Evolutionary conservation across 2,797 vertebrate genomes (phyloP), one percentile per base, ranked within the genome.

Genomic region (Coregonus suidteri): DNA sequence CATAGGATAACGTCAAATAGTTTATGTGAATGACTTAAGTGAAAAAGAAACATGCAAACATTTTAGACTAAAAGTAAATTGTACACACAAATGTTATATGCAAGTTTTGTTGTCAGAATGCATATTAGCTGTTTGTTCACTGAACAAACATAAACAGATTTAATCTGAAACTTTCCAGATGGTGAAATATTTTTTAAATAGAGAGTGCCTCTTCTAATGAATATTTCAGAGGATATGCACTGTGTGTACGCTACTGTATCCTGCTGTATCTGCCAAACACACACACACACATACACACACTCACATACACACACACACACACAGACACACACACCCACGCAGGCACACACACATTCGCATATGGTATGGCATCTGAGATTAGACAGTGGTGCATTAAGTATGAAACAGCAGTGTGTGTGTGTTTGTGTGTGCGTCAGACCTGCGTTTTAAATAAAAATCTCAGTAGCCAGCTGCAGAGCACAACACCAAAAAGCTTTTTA

Each of bases 401-500:
- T 81, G 70, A 86, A 85, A 77, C 59, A 85, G 54, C 9, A 7
- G 54, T n/a, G 54, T 1, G 54, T 18, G 52, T 54, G 53, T 54
- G 53, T 54, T 13, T 54, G 53, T 54, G 53, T 54, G 53, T 54
- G 77, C 84, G 83, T 88, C 79, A 77, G 65, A 86, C 88, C 82
- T 85, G 82, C 74, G 80, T 88, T 88, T 88, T 86, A 90, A 91
- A 89, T 91, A 87, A 81, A 79, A 73, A 83, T 41, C 25, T 75
- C 81, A 84, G 66, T 81, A 83, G 73, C 76, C 75, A 82, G 83
- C 82, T 71, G 54, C 71, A 56, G 76, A 85, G 76, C 81, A 83
- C 71, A 89, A 90, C 88, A 88, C 68, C 81, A 81, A 85, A 91
- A 91, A 76, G 83, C 84, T 89, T 90, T 90, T 91, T 87, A 84